phyloP scores from a whole-genome alignment of 2,888 invertebrate species.

The Eilema griseolum region DNA sequence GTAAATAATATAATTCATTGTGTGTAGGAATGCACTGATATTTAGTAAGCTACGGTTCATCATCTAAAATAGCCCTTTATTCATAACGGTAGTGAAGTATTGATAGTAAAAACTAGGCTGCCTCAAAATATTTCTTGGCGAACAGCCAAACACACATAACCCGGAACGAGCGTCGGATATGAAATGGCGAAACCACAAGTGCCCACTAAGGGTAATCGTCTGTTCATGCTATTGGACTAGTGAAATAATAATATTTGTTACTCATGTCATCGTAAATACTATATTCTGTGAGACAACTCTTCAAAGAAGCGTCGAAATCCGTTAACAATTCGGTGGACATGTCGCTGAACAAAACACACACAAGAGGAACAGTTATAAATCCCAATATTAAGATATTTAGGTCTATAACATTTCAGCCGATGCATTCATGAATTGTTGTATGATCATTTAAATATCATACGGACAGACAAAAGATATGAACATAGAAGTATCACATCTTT shows the following conservation, averaged over 20 bases:
- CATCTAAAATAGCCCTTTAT: background rate
- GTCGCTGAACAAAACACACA: too few relatives aligned
- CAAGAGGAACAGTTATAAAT: too few relatives aligned
- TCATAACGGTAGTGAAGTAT: conserved; percentile 5
- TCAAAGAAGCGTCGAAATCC: background rate
- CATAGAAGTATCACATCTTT: too few relatives aligned
- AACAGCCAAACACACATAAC: background rate
- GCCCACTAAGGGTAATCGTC: conserved; percentile 2
- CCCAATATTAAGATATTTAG: too few relatives aligned
- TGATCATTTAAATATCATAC: too few relatives aligned
- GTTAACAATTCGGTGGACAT: too few relatives aligned
- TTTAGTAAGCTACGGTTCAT: background rate
- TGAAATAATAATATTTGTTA: background rate
- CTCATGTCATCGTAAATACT: background rate
- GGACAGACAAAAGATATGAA: too few relatives aligned
- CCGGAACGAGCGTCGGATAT: conserved; percentile 1
- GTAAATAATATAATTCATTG: too few relatives aligned
- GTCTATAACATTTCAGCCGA: too few relatives aligned
- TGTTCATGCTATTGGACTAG: background rate
- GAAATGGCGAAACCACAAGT: background rate
- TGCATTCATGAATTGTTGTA: too few relatives aligned
- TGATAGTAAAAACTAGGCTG: background rate
- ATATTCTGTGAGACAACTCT: background rate
- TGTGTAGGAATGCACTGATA: too few relatives aligned
- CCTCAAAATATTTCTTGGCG: background rate